A percentile compares a stretch with the other conserved stretches of the same genome.
phyloP scores from a whole-genome alignment of 2,888 invertebrate genomes.

The Melanotus villosus region DNA sequence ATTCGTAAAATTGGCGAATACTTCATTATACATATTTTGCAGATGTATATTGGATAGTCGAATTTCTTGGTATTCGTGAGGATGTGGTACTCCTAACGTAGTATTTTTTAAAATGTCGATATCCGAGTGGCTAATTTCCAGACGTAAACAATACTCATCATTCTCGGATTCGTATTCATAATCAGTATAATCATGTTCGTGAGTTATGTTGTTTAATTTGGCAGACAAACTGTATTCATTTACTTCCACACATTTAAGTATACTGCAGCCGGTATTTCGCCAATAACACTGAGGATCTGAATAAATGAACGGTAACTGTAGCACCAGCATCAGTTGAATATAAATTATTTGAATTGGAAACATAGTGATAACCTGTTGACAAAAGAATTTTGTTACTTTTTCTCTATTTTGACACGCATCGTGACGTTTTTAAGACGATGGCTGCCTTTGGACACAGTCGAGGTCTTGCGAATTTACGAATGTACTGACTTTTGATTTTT shows the following conservation, averaged over 20 bases:
- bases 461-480: no score
- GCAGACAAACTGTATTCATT: not conserved
- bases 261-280: not conserved
- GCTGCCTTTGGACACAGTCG: no score
- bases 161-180: not conserved
- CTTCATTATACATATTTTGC: not conserved
- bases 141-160: not conserved
- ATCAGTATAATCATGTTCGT: slow-evolving; percentile 8
- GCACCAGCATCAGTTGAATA: no score
- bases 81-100: not conserved
- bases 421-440: no score
- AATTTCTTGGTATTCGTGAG: slow-evolving; percentile 16
- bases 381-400: no score
- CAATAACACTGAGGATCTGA: slow-evolving; percentile 19
- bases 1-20: slow-evolving; percentile 9
- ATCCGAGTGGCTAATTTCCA: slow-evolving; percentile 20
- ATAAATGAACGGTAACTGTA: no score
- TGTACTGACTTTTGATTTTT: no score
- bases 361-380: no score
- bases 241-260: slow-evolving; percentile 24
- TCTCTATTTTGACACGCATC: no score
- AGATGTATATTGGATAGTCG: slow-evolving; percentile 2
- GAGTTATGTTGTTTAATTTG: not conserved
- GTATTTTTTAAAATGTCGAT: not conserved
- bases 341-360: no score